phyloP scores from a whole-genome alignment of 2,888 invertebrate genomes.

The Lysandra bellargus region DNA sequence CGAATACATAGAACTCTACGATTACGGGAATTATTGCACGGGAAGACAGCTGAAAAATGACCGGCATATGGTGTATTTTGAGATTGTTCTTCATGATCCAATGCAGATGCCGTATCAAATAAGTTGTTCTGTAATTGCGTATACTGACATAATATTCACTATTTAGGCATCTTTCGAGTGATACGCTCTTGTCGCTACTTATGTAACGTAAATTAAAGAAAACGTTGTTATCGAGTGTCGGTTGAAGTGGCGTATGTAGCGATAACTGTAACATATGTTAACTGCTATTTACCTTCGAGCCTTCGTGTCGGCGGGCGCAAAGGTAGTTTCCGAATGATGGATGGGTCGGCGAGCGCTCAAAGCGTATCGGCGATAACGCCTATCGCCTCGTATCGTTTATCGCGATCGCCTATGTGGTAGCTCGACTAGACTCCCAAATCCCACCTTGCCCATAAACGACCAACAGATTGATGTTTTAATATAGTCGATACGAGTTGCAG shows the following conservation, averaged over 20 bases:
- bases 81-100: not conserved
- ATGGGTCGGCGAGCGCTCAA: slow-evolving; percentile 75
- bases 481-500: slow-evolving; percentile 41
- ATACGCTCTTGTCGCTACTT: slow-evolving; percentile 46
- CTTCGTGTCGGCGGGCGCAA: slow-evolving; percentile 68
- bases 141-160: slow-evolving; percentile 25
- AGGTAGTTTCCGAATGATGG: slow-evolving; percentile 68
- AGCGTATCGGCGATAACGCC: slow-evolving; percentile 68
- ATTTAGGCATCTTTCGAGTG: slow-evolving; percentile 33
- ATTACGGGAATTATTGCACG: no score
- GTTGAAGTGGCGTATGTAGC: slow-evolving; percentile 68
- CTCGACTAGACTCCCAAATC: slow-evolving; percentile 53
- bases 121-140: not conserved
- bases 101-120: not conserved
- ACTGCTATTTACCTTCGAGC: slow-evolving; percentile 65
- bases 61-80: no score
- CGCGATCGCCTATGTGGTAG: slow-evolving; percentile 48
- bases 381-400: slow-evolving; percentile 60
- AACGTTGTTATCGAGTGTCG: slow-evolving; percentile 65
- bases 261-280: slow-evolving; percentile 75
- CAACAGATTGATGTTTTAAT: slow-evolving; percentile 65
- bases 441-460: slow-evolving; percentile 67
- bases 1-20: no score
- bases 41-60: no score
- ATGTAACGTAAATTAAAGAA: slow-evolving; percentile 59